Evolutionary conservation across 2,113 vertebrate species (phyloP).

Genomic region (Crotalus tigris): DNA sequence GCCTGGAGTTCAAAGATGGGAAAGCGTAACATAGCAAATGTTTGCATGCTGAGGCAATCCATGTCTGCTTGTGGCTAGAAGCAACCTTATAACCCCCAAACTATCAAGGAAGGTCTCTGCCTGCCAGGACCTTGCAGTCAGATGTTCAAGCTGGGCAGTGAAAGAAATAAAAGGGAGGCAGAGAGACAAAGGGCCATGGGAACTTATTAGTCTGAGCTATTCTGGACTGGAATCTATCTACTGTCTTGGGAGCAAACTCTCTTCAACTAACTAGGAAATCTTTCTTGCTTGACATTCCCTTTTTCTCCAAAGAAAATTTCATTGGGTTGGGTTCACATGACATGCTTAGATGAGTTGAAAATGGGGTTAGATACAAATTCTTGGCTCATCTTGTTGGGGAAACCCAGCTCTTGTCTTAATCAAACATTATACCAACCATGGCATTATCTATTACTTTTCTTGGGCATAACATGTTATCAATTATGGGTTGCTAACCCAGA

Average conservation of each 20-base stretch:
- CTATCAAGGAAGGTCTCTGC: not conserved
- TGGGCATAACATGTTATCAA: not conserved
- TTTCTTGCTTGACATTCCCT: not conserved
- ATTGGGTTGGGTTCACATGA: not conserved
- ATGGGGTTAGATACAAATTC: not conserved
- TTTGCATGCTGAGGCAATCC: not conserved
- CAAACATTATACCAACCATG: not conserved
- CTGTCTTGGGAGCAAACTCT: not conserved
- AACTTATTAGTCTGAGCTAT: not conserved
- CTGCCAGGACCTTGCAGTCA: not conserved
- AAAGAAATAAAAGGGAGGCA: too few relatives aligned
- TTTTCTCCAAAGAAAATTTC: not conserved
- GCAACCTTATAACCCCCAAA: not conserved
- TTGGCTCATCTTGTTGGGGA: not conserved
- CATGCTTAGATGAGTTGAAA: not conserved
- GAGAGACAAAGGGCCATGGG: not conserved
- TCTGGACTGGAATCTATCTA: not conserved
- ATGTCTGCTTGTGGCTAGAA: not conserved
- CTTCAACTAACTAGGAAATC: not conserved
- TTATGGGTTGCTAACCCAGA: not conserved
- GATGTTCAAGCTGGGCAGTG: not conserved
- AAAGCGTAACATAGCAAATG: not conserved
- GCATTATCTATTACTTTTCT: not conserved
- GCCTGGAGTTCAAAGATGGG: not conserved
- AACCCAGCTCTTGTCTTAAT: not conserved